These are phyloP conservation scores for Canis aureus DNA, from an alignment of 2,113 vertebrate species.

Conservation along the genomic window DNA sequence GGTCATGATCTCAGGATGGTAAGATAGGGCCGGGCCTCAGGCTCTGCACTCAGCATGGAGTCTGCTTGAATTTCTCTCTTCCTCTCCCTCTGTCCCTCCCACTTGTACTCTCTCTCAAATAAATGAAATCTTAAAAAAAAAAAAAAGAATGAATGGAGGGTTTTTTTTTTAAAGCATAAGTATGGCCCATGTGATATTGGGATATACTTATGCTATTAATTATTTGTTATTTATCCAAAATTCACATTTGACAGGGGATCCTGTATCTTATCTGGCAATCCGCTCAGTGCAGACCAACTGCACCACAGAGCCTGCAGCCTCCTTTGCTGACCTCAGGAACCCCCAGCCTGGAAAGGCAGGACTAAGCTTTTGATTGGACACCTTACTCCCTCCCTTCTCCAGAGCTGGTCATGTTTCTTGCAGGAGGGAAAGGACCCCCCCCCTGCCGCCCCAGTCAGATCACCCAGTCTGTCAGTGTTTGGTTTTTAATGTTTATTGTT, in stretches of 20 bases:
- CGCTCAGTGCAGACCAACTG: background rate
- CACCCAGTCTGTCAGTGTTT: background rate
- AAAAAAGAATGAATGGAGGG: background rate
- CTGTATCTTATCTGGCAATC: background rate
- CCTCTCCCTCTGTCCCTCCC: no score
- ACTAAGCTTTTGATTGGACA: background rate
- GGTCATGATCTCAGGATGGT: no score
- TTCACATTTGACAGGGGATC: background rate
- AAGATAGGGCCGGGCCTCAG: no score
- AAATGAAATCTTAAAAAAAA: no score
- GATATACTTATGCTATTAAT: background rate
- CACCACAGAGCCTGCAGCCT: background rate
- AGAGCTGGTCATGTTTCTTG: background rate
- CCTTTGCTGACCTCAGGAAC: background rate
- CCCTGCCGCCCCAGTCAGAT: accelerated
- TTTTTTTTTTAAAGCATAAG: background rate
- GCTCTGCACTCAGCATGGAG: no score
- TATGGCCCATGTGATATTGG: background rate
- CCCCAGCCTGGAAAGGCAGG: background rate
- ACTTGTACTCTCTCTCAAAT: no score
- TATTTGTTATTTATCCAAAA: background rate
- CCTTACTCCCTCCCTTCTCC: background rate
- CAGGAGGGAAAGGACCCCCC: background rate
- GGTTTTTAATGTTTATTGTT: background rate
- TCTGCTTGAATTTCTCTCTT: no score